These are phyloP conservation scores for Scopus umbretta DNA, from an alignment of 2,113 vertebrate genomes.

Conservation along the genomic window DNA sequence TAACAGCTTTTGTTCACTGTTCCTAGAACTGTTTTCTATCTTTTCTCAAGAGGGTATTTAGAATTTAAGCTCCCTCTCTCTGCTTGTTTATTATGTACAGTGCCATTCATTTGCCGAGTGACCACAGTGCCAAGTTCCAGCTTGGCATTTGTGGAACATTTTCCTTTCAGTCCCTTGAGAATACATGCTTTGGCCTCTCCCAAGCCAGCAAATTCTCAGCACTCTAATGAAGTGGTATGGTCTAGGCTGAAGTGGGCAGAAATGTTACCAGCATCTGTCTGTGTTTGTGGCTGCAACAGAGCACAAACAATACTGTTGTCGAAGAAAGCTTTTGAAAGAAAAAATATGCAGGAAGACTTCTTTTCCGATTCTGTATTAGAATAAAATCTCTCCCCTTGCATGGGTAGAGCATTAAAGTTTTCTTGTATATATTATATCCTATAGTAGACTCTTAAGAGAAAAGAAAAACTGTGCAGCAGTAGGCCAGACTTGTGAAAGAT, in stretches of 20 bases:
- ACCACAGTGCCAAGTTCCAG: conserved; percentile 49
- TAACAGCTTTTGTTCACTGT: conserved; percentile 33
- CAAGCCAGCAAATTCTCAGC: conserved; percentile 8
- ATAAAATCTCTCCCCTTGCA: not conserved
- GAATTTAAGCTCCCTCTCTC: conserved; percentile 29
- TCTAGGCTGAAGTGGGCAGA: conserved; percentile 7
- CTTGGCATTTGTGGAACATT: conserved; percentile 48
- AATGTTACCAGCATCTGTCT: not conserved
- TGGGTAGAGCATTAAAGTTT: not conserved
- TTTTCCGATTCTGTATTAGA: not conserved
- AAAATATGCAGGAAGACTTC: not conserved
- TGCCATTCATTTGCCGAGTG: conserved; percentile 29
- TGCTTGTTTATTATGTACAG: conserved; percentile 53
- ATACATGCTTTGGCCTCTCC: conserved; percentile 1
- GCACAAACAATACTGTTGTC: not conserved
- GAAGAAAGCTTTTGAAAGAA: not conserved
- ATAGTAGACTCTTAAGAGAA: not conserved
- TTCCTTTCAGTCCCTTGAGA: conserved; percentile 47
- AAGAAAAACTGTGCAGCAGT: not conserved
- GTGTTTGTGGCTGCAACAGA: not conserved
- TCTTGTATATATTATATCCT: not conserved
- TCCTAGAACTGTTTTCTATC: conserved; percentile 43
- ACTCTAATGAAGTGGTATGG: not conserved
- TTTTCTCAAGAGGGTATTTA: conserved; percentile 63
- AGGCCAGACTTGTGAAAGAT: not conserved